Percentiles rank a stretch among this genome's conserved stretches.
phyloP scores from a whole-genome alignment of 2,113 vertebrate species.

The Calyptommatus sinebrachiatus region DNA sequence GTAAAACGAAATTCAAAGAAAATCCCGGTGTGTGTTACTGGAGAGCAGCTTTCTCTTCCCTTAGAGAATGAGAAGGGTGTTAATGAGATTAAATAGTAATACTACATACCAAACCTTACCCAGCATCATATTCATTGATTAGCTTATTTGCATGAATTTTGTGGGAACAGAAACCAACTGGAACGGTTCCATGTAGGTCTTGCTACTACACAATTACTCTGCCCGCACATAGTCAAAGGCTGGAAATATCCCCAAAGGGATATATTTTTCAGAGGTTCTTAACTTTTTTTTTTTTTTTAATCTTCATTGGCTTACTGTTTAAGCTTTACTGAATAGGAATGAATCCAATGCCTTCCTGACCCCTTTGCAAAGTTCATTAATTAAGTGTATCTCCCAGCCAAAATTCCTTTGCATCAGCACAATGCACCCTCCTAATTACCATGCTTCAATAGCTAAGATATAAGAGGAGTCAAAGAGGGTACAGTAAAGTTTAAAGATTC shows the following conservation, averaged over 20 bases:
- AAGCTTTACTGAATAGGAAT: slow-evolving; percentile 1
- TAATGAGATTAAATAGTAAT: not conserved
- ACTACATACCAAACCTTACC: not conserved
- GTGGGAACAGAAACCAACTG: not conserved
- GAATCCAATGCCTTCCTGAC: slow-evolving; percentile 5
- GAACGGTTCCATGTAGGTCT: not conserved
- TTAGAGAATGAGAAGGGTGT: not conserved
- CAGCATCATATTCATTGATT: not conserved
- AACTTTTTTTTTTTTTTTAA: not conserved
- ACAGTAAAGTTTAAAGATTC: slow-evolving; percentile 17
- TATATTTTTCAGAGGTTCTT: not conserved
- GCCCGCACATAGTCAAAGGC: not conserved
- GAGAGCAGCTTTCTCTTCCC: too few species aligned
- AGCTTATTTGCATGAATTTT: not conserved
- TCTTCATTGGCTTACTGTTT: not conserved
- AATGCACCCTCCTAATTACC: slow-evolving; percentile 10
- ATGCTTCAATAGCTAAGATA: not conserved
- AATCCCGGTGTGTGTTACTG: not conserved
- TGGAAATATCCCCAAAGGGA: not conserved
- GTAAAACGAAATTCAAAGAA: not conserved
- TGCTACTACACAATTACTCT: not conserved
- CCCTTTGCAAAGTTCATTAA: slow-evolving; percentile 19
- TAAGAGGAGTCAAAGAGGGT: slow-evolving; percentile 12
- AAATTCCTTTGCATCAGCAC: slow-evolving; percentile 13
- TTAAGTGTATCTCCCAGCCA: slow-evolving; percentile 26